These are phyloP conservation scores for Macaria notata DNA, from an alignment of 2,888 invertebrate species.

Conservation along the genomic window DNA sequence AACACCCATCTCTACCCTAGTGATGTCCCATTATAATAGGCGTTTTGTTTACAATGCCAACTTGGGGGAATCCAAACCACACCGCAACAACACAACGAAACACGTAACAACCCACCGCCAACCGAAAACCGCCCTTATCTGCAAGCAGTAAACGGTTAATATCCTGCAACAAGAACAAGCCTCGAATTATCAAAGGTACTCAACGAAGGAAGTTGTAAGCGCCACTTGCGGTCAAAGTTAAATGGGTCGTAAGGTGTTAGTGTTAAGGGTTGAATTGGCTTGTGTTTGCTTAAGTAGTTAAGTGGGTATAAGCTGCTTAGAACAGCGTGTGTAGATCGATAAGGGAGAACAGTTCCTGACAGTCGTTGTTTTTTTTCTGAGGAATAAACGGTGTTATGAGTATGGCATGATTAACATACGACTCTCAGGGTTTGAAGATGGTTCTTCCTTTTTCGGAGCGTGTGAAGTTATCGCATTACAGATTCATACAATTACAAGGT, in stretches of 20 bases:
- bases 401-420: neutral
- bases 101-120: constrained; percentile 29
- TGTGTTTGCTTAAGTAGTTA: constrained; percentile 27
- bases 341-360: constrained; percentile 21
- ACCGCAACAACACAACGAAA: constrained; percentile 36
- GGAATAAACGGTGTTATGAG: constrained; percentile 10
- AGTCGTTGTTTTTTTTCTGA: constrained; percentile 26
- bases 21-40: constrained; percentile 73
- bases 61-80: constrained; percentile 64
- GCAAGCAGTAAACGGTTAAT: constrained; percentile 32
- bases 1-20: constrained; percentile 50
- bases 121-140: constrained; percentile 42
- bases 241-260: constrained; percentile 30
- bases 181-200: neutral
- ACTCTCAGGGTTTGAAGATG: constrained; percentile 1
- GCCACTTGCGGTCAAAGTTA: constrained; percentile 30
- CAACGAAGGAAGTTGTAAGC: constrained; percentile 26
- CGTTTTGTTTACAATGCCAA: constrained; percentile 78
- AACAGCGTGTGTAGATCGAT: constrained; percentile 26
- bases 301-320: constrained; percentile 17
- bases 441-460: neutral
- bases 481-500: too few relatives aligned
- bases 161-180: constrained; percentile 9
- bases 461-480: neutral
- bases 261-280: constrained; percentile 30